These are phyloP conservation scores for Cryptoblepharus egeriae DNA, from an alignment of 2,797 vertebrate species.

Conservation along the genomic window DNA sequence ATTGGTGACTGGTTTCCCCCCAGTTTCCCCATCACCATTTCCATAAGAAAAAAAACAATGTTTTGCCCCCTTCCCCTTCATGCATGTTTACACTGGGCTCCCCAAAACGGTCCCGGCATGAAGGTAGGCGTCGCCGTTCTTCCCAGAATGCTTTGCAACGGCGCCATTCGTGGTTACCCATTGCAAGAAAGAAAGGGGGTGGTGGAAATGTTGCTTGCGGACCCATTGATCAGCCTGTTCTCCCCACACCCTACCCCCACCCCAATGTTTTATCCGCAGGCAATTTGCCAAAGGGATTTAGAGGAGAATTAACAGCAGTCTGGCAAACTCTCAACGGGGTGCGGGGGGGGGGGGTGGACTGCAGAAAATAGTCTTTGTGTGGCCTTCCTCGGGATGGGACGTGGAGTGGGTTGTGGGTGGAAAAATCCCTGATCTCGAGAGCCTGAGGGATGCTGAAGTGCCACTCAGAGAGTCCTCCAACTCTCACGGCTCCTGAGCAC, in stretches of 20 bases:
- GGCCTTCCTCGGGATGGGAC: neutral
- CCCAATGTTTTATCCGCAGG: neutral
- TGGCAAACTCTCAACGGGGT: neutral
- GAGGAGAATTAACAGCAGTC: neutral
- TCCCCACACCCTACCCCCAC: neutral
- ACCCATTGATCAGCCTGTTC: neutral
- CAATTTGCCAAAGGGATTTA: neutral
- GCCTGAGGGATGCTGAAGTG: neutral
- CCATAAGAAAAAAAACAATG: neutral
- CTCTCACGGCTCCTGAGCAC: too few species aligned
- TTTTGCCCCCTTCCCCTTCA: neutral
- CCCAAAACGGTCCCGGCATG: neutral
- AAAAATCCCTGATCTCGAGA: neutral
- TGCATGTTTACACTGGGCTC: neutral
- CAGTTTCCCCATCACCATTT: neutral
- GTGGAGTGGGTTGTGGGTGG: neutral
- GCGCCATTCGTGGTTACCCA: neutral
- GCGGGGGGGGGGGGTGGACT: too few species aligned
- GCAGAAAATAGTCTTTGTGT: neutral
- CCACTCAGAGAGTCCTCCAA: too few species aligned
- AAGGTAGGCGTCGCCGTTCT: neutral
- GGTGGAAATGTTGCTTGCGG: neutral
- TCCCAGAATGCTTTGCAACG: conserved; percentile 2
- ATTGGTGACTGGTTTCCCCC: neutral
- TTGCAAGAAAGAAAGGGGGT: neutral